A percentile compares a stretch with the other conserved stretches of the same genome.
These are phyloP conservation scores for Amphiduros pacificus DNA, from an alignment of 2,888 invertebrate genomes.

Conservation along the genomic window DNA sequence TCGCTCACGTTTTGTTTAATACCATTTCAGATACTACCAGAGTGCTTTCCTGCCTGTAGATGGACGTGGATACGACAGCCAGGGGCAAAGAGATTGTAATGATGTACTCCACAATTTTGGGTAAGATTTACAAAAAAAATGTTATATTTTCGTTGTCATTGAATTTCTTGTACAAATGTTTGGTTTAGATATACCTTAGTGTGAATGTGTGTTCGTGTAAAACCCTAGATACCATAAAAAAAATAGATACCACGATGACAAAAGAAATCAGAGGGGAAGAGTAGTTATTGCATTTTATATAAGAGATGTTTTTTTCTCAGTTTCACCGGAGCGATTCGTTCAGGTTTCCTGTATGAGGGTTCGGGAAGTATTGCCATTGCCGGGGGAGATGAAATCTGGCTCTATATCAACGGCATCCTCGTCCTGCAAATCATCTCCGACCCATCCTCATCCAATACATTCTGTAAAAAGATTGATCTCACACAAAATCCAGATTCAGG, in stretches of 20 bases:
- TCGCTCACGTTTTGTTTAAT: too few species aligned
- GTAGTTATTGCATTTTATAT: too few species aligned
- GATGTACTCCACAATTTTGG: conserved; percentile 38
- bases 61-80: conserved; percentile 35
- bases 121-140: too few species aligned
- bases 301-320: conserved; percentile 12
- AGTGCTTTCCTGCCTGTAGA: conserved; percentile 39
- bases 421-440: conserved; percentile 36
- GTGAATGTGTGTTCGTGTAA: too few species aligned
- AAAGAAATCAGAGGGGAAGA: too few species aligned
- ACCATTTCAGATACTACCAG: too few species aligned
- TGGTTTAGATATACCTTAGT: too few species aligned
- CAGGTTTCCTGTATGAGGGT: conserved; percentile 40
- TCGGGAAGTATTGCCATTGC: conserved; percentile 39
- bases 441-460: conserved; percentile 2
- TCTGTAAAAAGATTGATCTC: conserved; percentile 22
- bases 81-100: conserved; percentile 37
- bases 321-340: conserved; percentile 37
- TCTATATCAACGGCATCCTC: conserved; percentile 41
- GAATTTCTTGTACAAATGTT: too few species aligned
- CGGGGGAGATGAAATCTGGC: conserved; percentile 48
- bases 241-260: too few species aligned
- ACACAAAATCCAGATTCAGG: conserved; percentile 9
- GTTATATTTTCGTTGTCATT: too few species aligned
- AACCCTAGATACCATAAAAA: too few species aligned